Conservation (phyloP, 2,888 invertebrate species). For the Anarsia innoxiella region DNA sequence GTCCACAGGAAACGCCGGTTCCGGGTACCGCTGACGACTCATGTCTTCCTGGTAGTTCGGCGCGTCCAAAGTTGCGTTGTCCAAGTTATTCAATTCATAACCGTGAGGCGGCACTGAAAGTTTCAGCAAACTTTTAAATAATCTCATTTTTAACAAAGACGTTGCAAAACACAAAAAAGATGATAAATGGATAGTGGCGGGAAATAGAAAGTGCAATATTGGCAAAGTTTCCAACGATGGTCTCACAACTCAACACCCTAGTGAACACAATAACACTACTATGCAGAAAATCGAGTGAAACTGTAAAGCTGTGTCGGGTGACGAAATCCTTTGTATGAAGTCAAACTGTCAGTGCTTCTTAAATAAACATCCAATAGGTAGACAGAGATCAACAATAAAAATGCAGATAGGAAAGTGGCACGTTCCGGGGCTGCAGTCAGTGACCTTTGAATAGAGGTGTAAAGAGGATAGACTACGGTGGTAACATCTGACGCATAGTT, state of each 20-base stretch:
- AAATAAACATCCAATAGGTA: slow-evolving; percentile 18
- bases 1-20: slow-evolving; percentile 56
- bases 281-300: slow-evolving; percentile 10
- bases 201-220: slow-evolving; percentile 13
- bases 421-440: slow-evolving; percentile 7
- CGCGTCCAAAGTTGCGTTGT: slow-evolving; percentile 78
- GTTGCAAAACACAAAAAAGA: slow-evolving; percentile 1
- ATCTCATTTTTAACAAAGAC: not conserved
- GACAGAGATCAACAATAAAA: slow-evolving; percentile 16
- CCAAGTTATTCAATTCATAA: slow-evolving; percentile 79
- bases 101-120: slow-evolving; percentile 77
- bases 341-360: slow-evolving; percentile 7
- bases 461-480: slow-evolving; percentile 12
- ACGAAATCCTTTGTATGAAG: slow-evolving; percentile 4
- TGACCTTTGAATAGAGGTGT: slow-evolving; percentile 8
- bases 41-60: slow-evolving; percentile 73
- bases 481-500: slow-evolving; percentile 21
- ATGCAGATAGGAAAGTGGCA: slow-evolving; percentile 11
- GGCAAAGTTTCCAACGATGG: slow-evolving; percentile 7
- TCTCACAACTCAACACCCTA: slow-evolving; percentile 2
- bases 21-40: slow-evolving; percentile 44
- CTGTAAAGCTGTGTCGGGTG: slow-evolving; percentile 8
- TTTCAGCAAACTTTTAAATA: not conserved
- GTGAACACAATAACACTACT: slow-evolving; percentile 7
- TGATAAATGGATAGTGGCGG: slow-evolving; percentile 8